A percentile compares a stretch with the other conserved stretches of the same genome.
Evolutionary conservation across 2,113 vertebrate genomes (phyloP).

Genomic region (Menidia beryllina): DNA sequence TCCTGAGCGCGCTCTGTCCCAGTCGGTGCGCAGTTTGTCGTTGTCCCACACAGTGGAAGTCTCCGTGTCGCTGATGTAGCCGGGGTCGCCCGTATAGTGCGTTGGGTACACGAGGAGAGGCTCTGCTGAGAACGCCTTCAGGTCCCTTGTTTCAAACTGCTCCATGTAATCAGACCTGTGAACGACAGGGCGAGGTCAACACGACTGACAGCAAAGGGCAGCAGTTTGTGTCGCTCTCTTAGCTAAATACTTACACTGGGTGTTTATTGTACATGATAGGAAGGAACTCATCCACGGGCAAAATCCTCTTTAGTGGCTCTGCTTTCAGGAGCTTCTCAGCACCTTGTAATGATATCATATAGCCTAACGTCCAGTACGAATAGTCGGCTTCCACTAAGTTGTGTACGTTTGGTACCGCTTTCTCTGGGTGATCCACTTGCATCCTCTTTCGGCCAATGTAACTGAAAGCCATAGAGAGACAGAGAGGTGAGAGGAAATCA

Average conservation of each 20-base stretch:
- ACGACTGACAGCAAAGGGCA: neutral
- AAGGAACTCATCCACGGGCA: constrained; percentile 94
- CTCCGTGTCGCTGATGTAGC: constrained; percentile 94
- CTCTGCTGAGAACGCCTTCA: constrained; percentile 91
- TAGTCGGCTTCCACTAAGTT: constrained; percentile 93
- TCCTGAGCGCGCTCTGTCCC: constrained; percentile 89
- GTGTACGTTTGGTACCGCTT: constrained; percentile 87
- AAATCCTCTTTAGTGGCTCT: constrained; percentile 85
- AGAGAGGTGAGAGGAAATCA: neutral
- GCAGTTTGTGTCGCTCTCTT: neutral
- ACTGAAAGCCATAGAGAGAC: constrained; percentile 65
- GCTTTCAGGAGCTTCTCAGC: constrained; percentile 89
- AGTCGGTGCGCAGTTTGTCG: constrained; percentile 86
- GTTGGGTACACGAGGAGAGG: constrained; percentile 91
- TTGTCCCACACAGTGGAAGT: constrained; percentile 94
- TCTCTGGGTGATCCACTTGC: constrained; percentile 91
- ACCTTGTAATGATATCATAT: constrained; percentile 89
- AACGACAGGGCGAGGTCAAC: constrained; percentile 6
- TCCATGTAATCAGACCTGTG: constrained; percentile 88
- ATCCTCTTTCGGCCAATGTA: constrained; percentile 94
- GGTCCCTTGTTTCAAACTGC: constrained; percentile 86
- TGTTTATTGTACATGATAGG: constrained; percentile 95
- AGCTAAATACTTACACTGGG: constrained; percentile 85
- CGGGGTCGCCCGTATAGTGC: constrained; percentile 90
- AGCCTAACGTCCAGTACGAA: constrained; percentile 94